Conservation (phyloP, 2,888 invertebrate species). For the Andrena camellia region DNA sequence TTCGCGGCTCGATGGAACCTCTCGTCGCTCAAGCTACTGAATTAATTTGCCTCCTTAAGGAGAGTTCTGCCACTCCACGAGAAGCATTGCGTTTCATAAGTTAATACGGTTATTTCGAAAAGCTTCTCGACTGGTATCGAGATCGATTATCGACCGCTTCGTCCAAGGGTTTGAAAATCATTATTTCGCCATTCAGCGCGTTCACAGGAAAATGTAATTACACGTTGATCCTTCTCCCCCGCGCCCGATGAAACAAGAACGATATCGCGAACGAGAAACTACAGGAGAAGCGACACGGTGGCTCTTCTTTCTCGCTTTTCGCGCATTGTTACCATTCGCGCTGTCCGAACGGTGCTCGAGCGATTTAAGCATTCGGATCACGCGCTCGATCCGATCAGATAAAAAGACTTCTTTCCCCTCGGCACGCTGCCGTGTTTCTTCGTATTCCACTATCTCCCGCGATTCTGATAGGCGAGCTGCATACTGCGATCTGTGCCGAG, state of each 20-base stretch:
- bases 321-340: slow-evolving; percentile 48
- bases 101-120: neutral
- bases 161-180: neutral
- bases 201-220: neutral
- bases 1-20: neutral
- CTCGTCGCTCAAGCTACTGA: neutral
- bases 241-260: slow-evolving; percentile 19
- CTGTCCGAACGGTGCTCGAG: slow-evolving; percentile 17
- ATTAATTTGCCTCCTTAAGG: slow-evolving; percentile 26
- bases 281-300: slow-evolving; percentile 7
- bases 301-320: slow-evolving; percentile 17
- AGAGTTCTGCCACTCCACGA: neutral
- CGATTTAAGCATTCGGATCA: slow-evolving; percentile 47
- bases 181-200: neutral
- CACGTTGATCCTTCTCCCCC: neutral
- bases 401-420: neutral
- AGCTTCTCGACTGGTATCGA: neutral
- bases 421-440: neutral
- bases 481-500: neutral
- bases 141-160: neutral
- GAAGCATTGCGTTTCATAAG: neutral
- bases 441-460: neutral
- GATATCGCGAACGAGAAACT: neutral
- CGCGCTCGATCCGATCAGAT: slow-evolving; percentile 37
- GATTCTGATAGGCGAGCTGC: neutral